Base-by-base conservation (phyloP, 2,888 invertebrate genomes). In the Minunthozetes semirufus region DNA sequence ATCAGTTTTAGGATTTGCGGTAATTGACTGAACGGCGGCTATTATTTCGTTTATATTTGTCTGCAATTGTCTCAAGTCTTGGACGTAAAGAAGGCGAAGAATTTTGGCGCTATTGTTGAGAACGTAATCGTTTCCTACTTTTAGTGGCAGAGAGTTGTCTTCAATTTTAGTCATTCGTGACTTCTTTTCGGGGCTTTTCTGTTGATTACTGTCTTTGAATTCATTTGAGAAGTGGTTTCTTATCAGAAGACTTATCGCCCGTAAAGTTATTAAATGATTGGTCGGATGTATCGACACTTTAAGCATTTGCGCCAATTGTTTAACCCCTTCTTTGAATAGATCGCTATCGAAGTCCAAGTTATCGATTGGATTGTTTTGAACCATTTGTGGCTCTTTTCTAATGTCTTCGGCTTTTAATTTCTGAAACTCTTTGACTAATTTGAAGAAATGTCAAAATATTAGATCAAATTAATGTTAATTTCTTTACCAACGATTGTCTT, bases 1-100 rank as follows among this genome's bases (percentile, higher is more conserved):
- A 82, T 98, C 95, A 77, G 97, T 98, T 85, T 94, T 94, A 1
- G 97, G 98, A 86, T 98, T 91, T 5, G 97, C 97, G 0, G 98
- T 98, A 1, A 98, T 86, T 77, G 86, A 88, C 85, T 99, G 99
- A 4, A 95, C 92, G 63, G 89, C 88, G 0, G 97, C 98, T 79
- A 99, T 90, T 0, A 93, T 89, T 83, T 96, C 93, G 83, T 99
- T 99, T 72, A 97, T 94, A 80, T 88, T 88, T 0, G 94, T 96
- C 83, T 99, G 98, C 72, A 98, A 86, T 78, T 90, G 88, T 80
- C 94, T 85, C 22, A 95, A 84, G 82, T 94, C 91, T 80, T 90
- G 89, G 77, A 95, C 89, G 82, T 93, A 93, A 25, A 94, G 84
- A 56, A 94, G 85, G 61, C 91, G 86, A 74, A 94, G 84, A 73